A percentile compares a stretch with the other conserved stretches of the same genome.
These are phyloP conservation scores for Trididemnum nubilum DNA, from an alignment of 23 tunicate species.

Conservation along the genomic window DNA sequence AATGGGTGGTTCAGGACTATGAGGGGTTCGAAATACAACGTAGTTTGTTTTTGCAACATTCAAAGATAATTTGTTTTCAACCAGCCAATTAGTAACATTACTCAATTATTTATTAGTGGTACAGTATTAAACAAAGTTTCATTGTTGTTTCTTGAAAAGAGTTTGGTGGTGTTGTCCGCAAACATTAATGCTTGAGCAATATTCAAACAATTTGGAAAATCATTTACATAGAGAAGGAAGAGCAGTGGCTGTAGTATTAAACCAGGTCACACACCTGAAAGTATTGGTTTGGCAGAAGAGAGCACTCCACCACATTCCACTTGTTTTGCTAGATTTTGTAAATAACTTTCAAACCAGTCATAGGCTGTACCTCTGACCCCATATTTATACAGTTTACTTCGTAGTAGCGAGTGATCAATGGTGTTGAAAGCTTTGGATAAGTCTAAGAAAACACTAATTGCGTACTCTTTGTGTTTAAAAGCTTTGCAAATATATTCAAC, in stretches of 20 bases:
- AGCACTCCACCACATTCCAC: constrained; percentile 4
- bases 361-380: constrained; percentile 30
- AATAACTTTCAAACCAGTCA: constrained; percentile 27
- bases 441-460: constrained; percentile 22
- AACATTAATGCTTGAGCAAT: background rate
- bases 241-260: constrained; percentile 16
- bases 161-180: constrained; percentile 16
- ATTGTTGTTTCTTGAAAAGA: background rate
- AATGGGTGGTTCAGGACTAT: background rate
- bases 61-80: background rate
- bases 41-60: constrained; percentile 6
- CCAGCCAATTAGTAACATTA: background rate
- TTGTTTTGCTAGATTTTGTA: background rate
- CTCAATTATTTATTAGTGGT: background rate
- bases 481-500: background rate
- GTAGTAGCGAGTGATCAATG: constrained; percentile 23
- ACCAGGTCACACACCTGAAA: constrained; percentile 14
- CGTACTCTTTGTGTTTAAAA: background rate
- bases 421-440: constrained; percentile 36
- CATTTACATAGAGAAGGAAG: constrained; percentile 24
- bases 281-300: background rate
- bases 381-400: constrained; percentile 9
- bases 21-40: constrained; percentile 5
- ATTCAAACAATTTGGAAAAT: constrained; percentile 8
- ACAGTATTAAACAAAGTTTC: background rate